phyloP scores from a whole-genome alignment of 2,888 invertebrate species.

The Orthonevra nobilis region DNA sequence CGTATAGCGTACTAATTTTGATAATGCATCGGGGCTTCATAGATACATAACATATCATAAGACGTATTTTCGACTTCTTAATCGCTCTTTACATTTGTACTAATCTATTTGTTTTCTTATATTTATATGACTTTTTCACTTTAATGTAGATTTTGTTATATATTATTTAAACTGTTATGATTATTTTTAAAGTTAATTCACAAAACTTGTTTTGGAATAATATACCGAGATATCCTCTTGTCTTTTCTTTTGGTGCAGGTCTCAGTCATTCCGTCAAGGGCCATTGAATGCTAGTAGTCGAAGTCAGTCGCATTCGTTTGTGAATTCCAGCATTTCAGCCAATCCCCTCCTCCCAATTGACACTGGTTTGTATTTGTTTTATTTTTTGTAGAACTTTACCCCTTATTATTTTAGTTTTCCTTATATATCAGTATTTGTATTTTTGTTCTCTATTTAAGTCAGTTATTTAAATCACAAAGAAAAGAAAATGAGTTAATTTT shows the following conservation, averaged over 20 bases:
- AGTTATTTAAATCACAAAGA: neutral
- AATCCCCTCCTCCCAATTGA: slow-evolving; percentile 96
- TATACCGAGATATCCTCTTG: slow-evolving; percentile 80
- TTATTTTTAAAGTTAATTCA: slow-evolving; percentile 21
- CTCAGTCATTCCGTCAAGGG: slow-evolving; percentile 94
- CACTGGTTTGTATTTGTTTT: slow-evolving; percentile 83
- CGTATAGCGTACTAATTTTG: too few species aligned
- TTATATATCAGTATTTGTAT: slow-evolving; percentile 73
- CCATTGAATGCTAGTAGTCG: slow-evolving; percentile 81
- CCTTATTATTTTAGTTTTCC: slow-evolving; percentile 73
- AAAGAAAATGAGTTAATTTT: neutral
- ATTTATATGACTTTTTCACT: neutral
- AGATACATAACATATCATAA: too few species aligned
- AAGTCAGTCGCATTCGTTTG: slow-evolving; percentile 84
- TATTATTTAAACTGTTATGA: neutral
- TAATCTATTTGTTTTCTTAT: slow-evolving; percentile 3
- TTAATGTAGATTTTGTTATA: too few species aligned
- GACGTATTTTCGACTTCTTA: too few species aligned
- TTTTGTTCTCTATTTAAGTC: slow-evolving; percentile 55
- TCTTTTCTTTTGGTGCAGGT: slow-evolving; percentile 85
- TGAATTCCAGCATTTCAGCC: slow-evolving; percentile 94
- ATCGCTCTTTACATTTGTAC: too few species aligned
- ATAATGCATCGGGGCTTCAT: too few species aligned
- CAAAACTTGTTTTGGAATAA: slow-evolving; percentile 63
- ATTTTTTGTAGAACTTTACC: slow-evolving; percentile 62